Conservation (phyloP, 30 jellyfish, hydroid and myxozoan species). For the Aurelia aurita region DNA sequence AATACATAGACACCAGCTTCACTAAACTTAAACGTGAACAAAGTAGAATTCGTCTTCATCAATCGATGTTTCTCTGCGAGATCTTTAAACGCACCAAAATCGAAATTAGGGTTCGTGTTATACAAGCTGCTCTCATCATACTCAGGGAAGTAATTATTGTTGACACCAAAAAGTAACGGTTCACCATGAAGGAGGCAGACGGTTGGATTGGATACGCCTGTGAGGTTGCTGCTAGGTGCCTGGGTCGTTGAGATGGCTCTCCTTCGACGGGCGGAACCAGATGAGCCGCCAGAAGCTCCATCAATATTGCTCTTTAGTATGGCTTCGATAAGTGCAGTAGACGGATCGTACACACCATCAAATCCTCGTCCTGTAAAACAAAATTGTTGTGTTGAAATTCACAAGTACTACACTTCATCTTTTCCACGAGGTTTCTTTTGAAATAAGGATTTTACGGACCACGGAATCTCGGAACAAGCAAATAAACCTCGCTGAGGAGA, state of each 20-base stretch:
- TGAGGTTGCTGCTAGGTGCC: constrained; percentile 72
- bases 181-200: constrained; percentile 82
- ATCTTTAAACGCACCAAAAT: constrained; percentile 91
- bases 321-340: constrained; percentile 63
- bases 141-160: constrained; percentile 81
- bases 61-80: constrained; percentile 82
- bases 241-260: constrained; percentile 58
- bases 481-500: too few species aligned
- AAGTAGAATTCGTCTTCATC: constrained; percentile 77
- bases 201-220: constrained; percentile 89
- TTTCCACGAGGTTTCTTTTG: too few species aligned
- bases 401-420: too few species aligned
- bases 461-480: too few species aligned
- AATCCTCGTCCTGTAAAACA: constrained; percentile 60
- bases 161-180: constrained; percentile 84
- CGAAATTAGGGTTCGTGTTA: constrained; percentile 93
- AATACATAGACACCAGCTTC: constrained; percentile 93
- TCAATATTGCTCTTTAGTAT: constrained; percentile 58
- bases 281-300: constrained; percentile 4
- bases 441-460: too few species aligned
- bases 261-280: constrained; percentile 70
- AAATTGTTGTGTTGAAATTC: neutral
- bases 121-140: constrained; percentile 87
- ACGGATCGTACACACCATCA: constrained; percentile 84
- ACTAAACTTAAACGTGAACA: constrained; percentile 82